These are phyloP conservation scores for Rhyzopertha dominica DNA, from an alignment of 1,140 invertebrate species.

Conservation along the genomic window DNA sequence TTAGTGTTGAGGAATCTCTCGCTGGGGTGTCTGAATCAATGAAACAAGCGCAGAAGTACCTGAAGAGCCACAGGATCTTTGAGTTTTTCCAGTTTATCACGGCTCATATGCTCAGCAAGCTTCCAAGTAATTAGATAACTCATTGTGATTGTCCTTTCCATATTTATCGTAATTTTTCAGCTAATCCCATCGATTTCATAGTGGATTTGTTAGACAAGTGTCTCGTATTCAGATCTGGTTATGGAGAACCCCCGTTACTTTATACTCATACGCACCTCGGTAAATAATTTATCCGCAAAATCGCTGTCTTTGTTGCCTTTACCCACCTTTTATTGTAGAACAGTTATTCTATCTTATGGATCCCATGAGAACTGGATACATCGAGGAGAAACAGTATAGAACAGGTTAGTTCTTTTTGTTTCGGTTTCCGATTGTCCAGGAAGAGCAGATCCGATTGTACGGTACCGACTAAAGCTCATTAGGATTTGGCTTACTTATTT, in stretches of 20 bases:
- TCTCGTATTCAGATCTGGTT: constrained; percentile 46
- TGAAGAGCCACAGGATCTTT: constrained; percentile 44
- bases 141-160: neutral
- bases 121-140: constrained; percentile 30
- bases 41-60: constrained; percentile 40
- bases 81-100: constrained; percentile 49
- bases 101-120: constrained; percentile 44
- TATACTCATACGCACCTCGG: constrained; percentile 31
- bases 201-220: constrained; percentile 48
- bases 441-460: no score
- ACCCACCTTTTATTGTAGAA: constrained; percentile 12
- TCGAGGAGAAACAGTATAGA: constrained; percentile 35
- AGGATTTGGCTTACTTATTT: no score
- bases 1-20: neutral
- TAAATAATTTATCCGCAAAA: constrained; percentile 4
- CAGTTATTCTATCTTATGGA: constrained; percentile 40
- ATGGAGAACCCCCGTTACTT: constrained; percentile 46
- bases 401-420: constrained; percentile 14
- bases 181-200: constrained; percentile 48
- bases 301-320: neutral
- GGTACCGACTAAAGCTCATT: no score
- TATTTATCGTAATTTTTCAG: constrained; percentile 14
- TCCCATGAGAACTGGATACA: constrained; percentile 29
- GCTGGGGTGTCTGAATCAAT: constrained; percentile 24
- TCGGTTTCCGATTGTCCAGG: neutral